Base-by-base conservation (phyloP, 2,113 vertebrate species). In the Chaetodon trifascialis region DNA sequence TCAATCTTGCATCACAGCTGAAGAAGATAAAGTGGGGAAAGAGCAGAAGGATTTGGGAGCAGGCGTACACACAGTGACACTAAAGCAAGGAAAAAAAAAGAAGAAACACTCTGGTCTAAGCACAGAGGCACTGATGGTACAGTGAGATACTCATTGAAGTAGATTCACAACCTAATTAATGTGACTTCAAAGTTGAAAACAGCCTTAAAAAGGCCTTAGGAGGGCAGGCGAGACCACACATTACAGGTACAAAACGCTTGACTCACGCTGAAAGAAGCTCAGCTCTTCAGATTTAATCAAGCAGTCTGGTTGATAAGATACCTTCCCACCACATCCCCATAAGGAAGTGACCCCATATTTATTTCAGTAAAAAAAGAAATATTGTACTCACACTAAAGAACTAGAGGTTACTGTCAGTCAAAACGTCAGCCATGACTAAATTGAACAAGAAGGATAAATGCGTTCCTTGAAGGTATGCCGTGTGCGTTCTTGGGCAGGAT, bases 401-500 rank as follows among this genome's bases (percentile, higher is more conserved):
- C 36, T 34, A 47, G 38, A 74, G 4, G 60, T 30, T 30, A 5
- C 51, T 58, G 76, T 73, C 82, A 73, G 76, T 83, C 55, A 78
- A 55, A 87, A 70, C 75, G 54, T 54, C 75, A 67, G 49, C 82
- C 78, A 73, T 42, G 59, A 15, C 52, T 87, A 59, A 67, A 76
- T 23, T 64, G 47, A 73, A 86, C 59, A 74, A 73, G 69, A 47
- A 80, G 62, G 65, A 88, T 63, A 56, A 55, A 81, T 65, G 64
- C 40, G 15, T 49, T 76, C 55, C 63, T 89, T 84, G 25, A 36
- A 76, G 47, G 36, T 73, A 76, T 23, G 90, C 80, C 82, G 88
- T 93, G 91, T 74, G 77, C 60, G 56, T 86, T 86, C 82, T 74
- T 85, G 76, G 67, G 81, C 77, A 80, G 72, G 94, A 90, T 81